Conservation (phyloP, 2,113 vertebrate genomes). For the Rostratula benghalensis region DNA sequence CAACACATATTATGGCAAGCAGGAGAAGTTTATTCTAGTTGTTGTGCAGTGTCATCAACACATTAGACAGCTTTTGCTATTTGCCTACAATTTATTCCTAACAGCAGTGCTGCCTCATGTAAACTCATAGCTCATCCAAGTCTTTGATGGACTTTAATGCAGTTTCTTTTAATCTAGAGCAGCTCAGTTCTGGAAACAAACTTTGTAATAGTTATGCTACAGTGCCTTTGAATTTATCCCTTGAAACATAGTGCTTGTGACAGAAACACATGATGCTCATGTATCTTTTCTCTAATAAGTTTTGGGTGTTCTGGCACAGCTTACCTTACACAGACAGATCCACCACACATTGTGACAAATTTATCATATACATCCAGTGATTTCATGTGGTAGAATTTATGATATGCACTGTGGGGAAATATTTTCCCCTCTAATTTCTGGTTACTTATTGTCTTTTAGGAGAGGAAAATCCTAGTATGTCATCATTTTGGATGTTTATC, state of each 20-base stretch:
- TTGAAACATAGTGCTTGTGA: background rate
- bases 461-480: background rate
- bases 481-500: background rate
- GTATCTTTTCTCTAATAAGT: background rate
- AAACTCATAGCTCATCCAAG: background rate
- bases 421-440: background rate
- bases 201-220: background rate
- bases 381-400: background rate
- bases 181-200: background rate
- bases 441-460: background rate
- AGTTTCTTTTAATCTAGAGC: background rate
- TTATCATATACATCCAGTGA: background rate
- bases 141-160: background rate
- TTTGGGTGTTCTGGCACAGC: background rate
- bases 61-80: background rate
- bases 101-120: background rate
- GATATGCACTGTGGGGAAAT: background rate
- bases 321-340: background rate
- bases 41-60: background rate
- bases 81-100: background rate
- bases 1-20: background rate
- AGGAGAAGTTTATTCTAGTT: background rate
- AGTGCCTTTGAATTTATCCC: background rate
- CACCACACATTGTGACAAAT: background rate
- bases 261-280: background rate